These are phyloP conservation scores for Arrhopalites spinosus DNA, from an alignment of 2,888 invertebrate genomes.

Conservation along the genomic window DNA sequence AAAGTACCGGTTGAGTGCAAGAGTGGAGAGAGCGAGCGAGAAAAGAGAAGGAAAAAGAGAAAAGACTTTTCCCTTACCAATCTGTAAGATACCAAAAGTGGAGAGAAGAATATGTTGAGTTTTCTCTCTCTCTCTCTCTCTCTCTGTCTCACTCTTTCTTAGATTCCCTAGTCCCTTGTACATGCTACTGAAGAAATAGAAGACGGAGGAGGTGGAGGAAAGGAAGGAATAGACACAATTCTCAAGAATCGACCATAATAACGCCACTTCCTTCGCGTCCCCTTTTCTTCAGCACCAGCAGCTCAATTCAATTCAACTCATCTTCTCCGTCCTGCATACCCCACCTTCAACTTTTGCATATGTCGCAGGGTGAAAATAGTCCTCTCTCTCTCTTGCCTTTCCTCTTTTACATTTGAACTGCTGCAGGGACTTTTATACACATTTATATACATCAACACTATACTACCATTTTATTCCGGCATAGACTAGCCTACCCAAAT, in stretches of 20 bases:
- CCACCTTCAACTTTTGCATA: slow-evolving; percentile 32
- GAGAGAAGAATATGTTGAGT: slow-evolving; percentile 20
- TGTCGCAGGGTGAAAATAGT: slow-evolving; percentile 32
- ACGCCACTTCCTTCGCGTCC: slow-evolving; percentile 32
- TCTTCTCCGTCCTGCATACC: slow-evolving; percentile 28
- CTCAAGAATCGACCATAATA: slow-evolving; percentile 33
- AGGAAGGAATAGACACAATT: slow-evolving; percentile 18
- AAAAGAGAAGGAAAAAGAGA: slow-evolving; percentile 24
- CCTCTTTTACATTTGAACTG: neutral
- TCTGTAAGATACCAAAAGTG: slow-evolving; percentile 5
- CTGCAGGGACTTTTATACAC: too few species aligned
- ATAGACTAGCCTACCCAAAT: too few species aligned
- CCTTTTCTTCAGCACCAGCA: slow-evolving; percentile 28
- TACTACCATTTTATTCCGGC: too few species aligned
- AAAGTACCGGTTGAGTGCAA: slow-evolving; percentile 7
- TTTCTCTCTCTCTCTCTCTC: slow-evolving; percentile 13
- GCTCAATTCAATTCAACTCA: slow-evolving; percentile 39
- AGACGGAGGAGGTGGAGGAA: too few species aligned
- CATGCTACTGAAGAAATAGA: neutral
- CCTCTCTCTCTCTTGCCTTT: neutral
- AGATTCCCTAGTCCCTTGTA: neutral
- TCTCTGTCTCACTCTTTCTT: neutral
- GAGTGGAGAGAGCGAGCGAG: neutral
- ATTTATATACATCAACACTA: too few species aligned
- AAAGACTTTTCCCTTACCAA: slow-evolving; percentile 26